Evolutionary conservation across 2,797 vertebrate species (phyloP), one percentile per base, ranked within the genome.

Genomic region (Pogonophryne albipinna): DNA sequence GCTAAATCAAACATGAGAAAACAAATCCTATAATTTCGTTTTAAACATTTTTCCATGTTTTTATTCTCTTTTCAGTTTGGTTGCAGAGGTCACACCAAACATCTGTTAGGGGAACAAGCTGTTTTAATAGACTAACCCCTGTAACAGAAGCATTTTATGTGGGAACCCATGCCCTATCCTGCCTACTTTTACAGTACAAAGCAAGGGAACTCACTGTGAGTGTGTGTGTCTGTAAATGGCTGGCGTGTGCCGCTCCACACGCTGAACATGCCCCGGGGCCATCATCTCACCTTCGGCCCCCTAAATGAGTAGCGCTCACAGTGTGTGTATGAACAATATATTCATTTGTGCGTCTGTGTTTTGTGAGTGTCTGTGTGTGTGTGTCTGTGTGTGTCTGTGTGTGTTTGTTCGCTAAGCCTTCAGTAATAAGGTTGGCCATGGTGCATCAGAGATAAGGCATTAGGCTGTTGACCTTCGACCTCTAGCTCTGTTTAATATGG

Each of bases 401-500:
- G 81, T 89, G 38, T 91, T 89, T 92, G 84, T 85, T 86, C 84
- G 74, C 78, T 93, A 92, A 92, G 85, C 90, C 84, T 64, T 72
- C 76, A 75, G 87, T 92, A 92, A 93, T 93, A 92, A 91, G 89
- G 89, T 89, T 87, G 89, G 79, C 89, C 85, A 90, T 88, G 89
- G 85, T 91, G 93, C 93, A 94, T 95, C 86, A 85, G 85, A 91
- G 94, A 94, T 95, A 93, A 95, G 91, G 93, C 90, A 93, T 94
- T 94, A 93, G 86, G 91, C 84, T 89, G 85, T 87, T 92, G 90
- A 92, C 90, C 92, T 90, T 63, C 88, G 87, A 93, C 91, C 90
- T 89, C 83, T 84, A 78, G 46, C 80, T 80, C 84, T 84, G 84
- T 88, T 92, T 89, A 91, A 92, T 90, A 89, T 74, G 72, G 89